Evolutionary conservation across 1,140 invertebrate species (phyloP).

Genomic region (Heliothis subflexa): DNA sequence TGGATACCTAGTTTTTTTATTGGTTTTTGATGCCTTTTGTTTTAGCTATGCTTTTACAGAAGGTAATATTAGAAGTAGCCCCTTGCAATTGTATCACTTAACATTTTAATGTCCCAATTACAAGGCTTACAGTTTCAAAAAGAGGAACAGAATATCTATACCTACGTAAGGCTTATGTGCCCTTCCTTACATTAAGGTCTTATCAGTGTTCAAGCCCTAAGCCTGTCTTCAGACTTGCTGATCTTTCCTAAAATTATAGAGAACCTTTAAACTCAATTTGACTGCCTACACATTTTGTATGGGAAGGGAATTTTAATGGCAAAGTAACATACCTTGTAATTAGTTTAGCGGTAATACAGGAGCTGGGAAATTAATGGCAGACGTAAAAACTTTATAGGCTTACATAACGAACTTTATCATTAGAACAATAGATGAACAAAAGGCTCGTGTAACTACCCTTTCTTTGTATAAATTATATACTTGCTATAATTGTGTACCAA

Average conservation of each 20-base stretch:
- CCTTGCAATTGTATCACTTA: too few species aligned
- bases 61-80: too few species aligned
- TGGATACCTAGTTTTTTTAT: too few species aligned
- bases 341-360: background rate
- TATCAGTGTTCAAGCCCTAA: background rate
- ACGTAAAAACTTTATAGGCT: too few species aligned
- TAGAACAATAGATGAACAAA: too few species aligned
- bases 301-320: background rate
- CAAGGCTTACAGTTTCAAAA: background rate
- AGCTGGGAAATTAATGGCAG: background rate
- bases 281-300: background rate
- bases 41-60: too few species aligned
- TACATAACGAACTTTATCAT: too few species aligned
- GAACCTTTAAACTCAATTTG: background rate
- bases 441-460: too few species aligned
- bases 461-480: too few species aligned
- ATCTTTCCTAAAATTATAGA: constrained; percentile 16
- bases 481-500: too few species aligned
- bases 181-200: constrained; percentile 19
- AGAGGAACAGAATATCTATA: background rate
- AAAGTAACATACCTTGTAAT: background rate
- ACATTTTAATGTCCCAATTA: too few species aligned
- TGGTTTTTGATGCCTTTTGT: too few species aligned
- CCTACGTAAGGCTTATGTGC: background rate
- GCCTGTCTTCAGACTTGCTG: background rate